Evolutionary conservation across 2,113 vertebrate genomes (phyloP), one percentile per base, ranked within the genome.

Genomic region (Pseudopodoces humilis): DNA sequence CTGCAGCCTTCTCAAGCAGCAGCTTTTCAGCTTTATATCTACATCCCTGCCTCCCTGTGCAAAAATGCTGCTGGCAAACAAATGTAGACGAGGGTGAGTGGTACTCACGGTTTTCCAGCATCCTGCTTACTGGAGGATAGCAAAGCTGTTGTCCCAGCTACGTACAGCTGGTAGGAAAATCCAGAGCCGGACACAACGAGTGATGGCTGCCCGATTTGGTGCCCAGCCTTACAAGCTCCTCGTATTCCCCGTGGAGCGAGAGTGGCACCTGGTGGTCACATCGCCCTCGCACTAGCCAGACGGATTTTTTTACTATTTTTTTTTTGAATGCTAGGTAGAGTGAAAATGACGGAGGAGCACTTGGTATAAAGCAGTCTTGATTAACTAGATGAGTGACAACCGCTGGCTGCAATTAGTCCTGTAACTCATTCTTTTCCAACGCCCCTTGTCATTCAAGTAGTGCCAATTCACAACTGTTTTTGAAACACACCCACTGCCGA

Each of bases 211-310:
- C 28, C 18, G 8, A 2, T 49, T 15, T 10, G 44, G 3, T 19
- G 33, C 14, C 43, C 39, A 18, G 68, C 65, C 19, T n/a, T 20
- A 1, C 19, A 33, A 27, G 1, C 5, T 6, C 30, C 28, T 33
- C 7, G 3, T 64, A 80, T 60, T 95, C 96, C 95, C 92, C 39
- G 22, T 88, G 90, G 96, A 92, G 84, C 62, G 11, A 88, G 69
- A 96, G 92, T 96, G 95, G 91, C 96, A 94, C 78, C 93, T 95
- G 88, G 81, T 94, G 96, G 96, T 24, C 74, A 92, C 39, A 86
- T 27, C 3, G 27, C n/a, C 50, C 53, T 68, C 52, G 3, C 49
- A 19, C 49, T 25, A n/a, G 63, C 76, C 56, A 19, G 24, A 31
- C 7, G 8, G n/a, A 33, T 30, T 43, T 46, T 56, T 67, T 67